Conservation (phyloP, 2,113 vertebrate species). For the Otis tarda region DNA sequence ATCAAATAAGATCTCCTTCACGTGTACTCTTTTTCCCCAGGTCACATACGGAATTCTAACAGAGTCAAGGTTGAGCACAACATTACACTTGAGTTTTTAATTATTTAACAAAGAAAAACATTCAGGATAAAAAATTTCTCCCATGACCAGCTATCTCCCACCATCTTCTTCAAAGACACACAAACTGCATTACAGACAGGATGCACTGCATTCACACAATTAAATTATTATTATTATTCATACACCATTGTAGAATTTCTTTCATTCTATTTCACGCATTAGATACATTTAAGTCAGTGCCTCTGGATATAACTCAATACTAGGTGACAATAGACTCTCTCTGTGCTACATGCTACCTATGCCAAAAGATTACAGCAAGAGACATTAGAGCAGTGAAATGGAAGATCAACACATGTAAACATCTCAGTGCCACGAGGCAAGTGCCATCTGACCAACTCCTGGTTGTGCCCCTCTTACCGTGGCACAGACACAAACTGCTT, state of each 20-base stretch:
- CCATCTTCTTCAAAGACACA: background rate
- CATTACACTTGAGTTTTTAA: background rate
- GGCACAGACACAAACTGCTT: background rate
- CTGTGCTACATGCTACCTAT: background rate
- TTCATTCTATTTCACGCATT: background rate
- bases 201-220: background rate
- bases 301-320: background rate
- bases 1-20: background rate
- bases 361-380: background rate
- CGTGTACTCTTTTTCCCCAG: background rate
- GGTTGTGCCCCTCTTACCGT: background rate
- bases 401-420: background rate
- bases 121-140: background rate
- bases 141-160: background rate
- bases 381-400: background rate
- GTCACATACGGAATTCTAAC: background rate
- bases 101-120: background rate
- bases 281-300: background rate
- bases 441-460: background rate
- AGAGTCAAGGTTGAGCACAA: background rate
- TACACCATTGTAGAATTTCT: background rate
- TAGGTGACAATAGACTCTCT: background rate
- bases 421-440: accelerated
- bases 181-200: background rate
- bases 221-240: background rate